Percentiles rank a stretch among this genome's conserved stretches.
Evolutionary conservation across 2,888 invertebrate species (phyloP).

Genomic region (Drosophila demipolita): DNA sequence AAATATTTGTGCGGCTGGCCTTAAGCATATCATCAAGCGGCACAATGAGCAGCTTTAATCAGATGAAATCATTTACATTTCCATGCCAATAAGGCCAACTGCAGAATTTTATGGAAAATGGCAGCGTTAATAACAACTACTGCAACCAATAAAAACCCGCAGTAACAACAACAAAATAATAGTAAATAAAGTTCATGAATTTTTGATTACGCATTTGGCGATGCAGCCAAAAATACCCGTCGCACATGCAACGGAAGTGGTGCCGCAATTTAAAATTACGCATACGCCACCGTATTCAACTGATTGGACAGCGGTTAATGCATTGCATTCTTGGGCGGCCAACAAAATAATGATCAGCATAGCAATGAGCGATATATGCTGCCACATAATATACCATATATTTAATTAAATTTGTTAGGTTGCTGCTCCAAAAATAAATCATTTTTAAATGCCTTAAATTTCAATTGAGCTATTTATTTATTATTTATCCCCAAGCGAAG

Average conservation of each 20-base stretch:
- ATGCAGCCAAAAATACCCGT: conserved; percentile 59
- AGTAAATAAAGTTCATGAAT: conserved; percentile 70
- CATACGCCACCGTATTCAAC: conserved; percentile 63
- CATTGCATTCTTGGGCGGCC: conserved; percentile 35
- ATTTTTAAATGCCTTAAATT: background rate
- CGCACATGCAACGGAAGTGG: conserved; percentile 63
- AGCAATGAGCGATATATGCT: conserved; percentile 33
- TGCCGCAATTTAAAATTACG: conserved; percentile 71
- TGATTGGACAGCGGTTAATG: conserved; percentile 75
- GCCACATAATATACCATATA: background rate
- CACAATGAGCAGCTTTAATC: conserved; percentile 39
- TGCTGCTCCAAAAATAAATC: background rate
- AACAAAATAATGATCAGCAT: conserved; percentile 41
- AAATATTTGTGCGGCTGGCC: conserved; percentile 1
- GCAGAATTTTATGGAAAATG: conserved; percentile 42
- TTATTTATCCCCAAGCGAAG: background rate
- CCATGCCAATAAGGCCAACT: conserved; percentile 33
- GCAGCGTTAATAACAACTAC: conserved; percentile 38
- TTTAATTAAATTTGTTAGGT: background rate
- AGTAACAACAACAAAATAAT: conserved; percentile 14
- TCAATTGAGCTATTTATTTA: background rate
- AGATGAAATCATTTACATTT: conserved; percentile 63
- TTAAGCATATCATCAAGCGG: conserved; percentile 4
- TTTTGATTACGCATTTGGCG: conserved; percentile 77
- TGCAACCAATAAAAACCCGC: conserved; percentile 14